Evolutionary conservation across 2,888 invertebrate species (phyloP), one percentile per base, ranked within the genome.

Genomic region (Coelogynopora nodosa): DNA sequence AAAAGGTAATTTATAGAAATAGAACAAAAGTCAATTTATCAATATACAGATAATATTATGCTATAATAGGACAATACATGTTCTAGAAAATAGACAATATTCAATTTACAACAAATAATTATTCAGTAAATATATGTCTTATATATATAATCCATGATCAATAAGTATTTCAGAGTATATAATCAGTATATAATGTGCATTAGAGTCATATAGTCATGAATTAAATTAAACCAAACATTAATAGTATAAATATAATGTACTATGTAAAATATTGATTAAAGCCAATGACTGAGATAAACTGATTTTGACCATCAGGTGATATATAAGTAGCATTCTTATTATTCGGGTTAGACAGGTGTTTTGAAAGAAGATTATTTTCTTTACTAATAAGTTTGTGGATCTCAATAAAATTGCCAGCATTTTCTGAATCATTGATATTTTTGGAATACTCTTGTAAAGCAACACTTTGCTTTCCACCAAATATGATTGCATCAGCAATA

Each of bases 321-420:
- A 49, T 49, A 49, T 49, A 49, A 49, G 49, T 49, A 10, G 49
- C 74, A 74, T 74, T 74, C 74, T 74, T 74, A 74, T 74, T 74
- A 74, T 74, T 74, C 74, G 5, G 74, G 23, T 74, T 74, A 74
- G 74, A 74, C 74, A 13, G 74, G 74, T 74, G 74, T 74, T 74
- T 74, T 26, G 74, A 74, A 74, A 74, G 74, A 74, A 74, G 27
- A 74, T 74, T 26, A 74, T 74, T 74, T 74, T 74, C 74, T 74
- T 74, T 74, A 74, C 74, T 74, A 10, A 74, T 74, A 74, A 74
- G 74, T 74, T 74, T 74, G 74, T n/a, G 74, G 74, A 74, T 74
- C 27, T 74, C 10, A 74, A 74, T 10, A 74, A 74, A 74, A 74
- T 74, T 74, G 74, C 18, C 5, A 74, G 18, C 5, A 74, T 74